Evolutionary conservation across 2,113 vertebrate genomes (phyloP).

Genomic region (Cololabis saira): DNA sequence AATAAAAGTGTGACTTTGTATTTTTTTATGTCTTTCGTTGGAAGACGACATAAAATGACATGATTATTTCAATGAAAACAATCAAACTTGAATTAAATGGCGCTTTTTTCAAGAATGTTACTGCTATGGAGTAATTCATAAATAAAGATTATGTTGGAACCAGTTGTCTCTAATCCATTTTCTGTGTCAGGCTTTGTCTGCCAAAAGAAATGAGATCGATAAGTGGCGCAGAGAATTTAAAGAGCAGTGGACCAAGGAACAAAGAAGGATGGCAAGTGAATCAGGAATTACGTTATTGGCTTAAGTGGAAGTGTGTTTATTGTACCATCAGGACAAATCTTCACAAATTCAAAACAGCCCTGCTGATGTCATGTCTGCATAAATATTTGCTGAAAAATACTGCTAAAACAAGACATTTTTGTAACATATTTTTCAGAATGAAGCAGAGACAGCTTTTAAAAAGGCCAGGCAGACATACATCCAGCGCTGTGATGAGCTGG

Average conservation of each 20-base stretch:
- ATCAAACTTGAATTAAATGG: too few species aligned
- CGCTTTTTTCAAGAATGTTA: too few species aligned
- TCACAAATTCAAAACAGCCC: background rate
- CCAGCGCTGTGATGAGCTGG: conserved; percentile 89
- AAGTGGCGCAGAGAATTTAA: conserved; percentile 94
- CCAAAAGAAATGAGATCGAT: conserved; percentile 91
- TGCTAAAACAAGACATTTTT: background rate
- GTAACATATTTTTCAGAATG: conserved; percentile 75
- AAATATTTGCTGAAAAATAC: background rate
- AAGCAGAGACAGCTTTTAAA: conserved; percentile 82
- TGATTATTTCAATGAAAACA: too few species aligned
- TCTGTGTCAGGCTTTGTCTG: conserved; percentile 83
- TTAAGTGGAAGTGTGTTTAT: background rate
- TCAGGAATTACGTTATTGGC: background rate
- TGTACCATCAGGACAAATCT: background rate
- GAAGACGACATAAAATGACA: too few species aligned
- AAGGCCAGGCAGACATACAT: conserved; percentile 88
- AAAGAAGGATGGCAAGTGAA: conserved; percentile 86
- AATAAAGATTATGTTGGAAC: background rate
- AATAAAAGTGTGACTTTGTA: background rate
- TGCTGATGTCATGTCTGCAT: background rate
- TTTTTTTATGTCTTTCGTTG: too few species aligned
- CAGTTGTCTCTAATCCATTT: conserved; percentile 8
- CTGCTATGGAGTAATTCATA: too few species aligned
- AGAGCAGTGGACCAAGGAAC: conserved; percentile 89